phyloP scores from a whole-genome alignment of 2,113 vertebrate genomes.

The Poeciliopsis occidentalis region DNA sequence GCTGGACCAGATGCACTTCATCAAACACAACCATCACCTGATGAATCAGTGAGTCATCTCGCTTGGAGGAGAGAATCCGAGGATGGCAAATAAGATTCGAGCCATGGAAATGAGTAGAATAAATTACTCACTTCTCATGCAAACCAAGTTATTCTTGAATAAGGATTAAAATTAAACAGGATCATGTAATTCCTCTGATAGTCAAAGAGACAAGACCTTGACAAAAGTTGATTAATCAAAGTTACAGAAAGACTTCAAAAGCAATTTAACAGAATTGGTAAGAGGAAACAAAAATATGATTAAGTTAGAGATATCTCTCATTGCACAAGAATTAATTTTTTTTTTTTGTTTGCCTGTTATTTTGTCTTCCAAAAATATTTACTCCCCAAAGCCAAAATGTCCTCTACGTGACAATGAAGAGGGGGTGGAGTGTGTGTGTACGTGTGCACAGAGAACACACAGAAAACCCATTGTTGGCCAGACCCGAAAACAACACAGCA shows the following conservation, averaged over 20 bases:
- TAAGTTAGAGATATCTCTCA: constrained; percentile 25
- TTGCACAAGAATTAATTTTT: constrained; percentile 47
- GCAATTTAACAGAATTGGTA: neutral
- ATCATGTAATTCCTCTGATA: constrained; percentile 30
- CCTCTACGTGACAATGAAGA: constrained; percentile 53
- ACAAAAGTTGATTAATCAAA: constrained; percentile 30
- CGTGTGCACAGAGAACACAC: constrained; percentile 31
- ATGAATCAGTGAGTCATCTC: constrained; percentile 61
- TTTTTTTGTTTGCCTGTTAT: constrained; percentile 59
- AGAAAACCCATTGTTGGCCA: constrained; percentile 69
- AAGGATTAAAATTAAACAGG: constrained; percentile 43
- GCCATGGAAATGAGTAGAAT: constrained; percentile 34
- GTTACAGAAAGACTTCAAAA: constrained; percentile 1
- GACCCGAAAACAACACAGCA: constrained; percentile 65
- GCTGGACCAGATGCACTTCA: constrained; percentile 52
- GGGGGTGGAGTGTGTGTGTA: constrained; percentile 30
- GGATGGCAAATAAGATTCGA: constrained; percentile 43
- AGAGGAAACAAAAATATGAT: constrained; percentile 20
- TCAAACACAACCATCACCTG: constrained; percentile 64
- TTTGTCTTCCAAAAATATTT: constrained; percentile 71
- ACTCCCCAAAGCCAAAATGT: constrained; percentile 64
- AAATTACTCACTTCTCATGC: constrained; percentile 29
- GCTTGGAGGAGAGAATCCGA: constrained; percentile 40
- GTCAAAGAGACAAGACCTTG: constrained; percentile 24
- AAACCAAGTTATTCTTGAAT: constrained; percentile 41